phyloP scores from a whole-genome alignment of 1,140 invertebrate species.

The Daktulosphaira vitifoliae region DNA sequence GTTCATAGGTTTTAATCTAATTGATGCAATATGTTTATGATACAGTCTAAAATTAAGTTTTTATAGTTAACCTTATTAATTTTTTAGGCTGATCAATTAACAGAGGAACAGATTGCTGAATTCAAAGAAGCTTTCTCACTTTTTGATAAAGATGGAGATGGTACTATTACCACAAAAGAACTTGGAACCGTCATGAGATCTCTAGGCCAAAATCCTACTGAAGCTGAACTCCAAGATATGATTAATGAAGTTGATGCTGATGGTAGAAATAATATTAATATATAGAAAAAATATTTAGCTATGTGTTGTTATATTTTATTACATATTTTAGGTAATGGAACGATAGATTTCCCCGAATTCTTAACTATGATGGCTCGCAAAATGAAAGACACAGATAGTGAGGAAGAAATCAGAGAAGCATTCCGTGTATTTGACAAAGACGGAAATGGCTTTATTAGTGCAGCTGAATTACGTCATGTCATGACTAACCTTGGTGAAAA shows the following conservation, averaged over 20 bases:
- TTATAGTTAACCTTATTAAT: too few species aligned
- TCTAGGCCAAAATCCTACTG: conserved; percentile 97
- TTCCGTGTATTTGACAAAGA: conserved; percentile 99
- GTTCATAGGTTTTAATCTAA: too few species aligned
- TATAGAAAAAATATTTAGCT: not conserved
- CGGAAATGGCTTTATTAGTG: conserved; percentile 94
- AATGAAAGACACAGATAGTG: conserved; percentile 98
- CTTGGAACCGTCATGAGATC: conserved; percentile 98
- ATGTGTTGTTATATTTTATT: conserved; percentile 35
- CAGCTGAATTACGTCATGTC: conserved; percentile 88
- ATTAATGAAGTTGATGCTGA: conserved; percentile 99
- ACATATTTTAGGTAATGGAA: conserved; percentile 78
- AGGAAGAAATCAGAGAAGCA: conserved; percentile 96
- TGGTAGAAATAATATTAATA: conserved; percentile 52
- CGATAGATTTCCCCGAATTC: conserved; percentile 98
- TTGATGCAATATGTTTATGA: too few species aligned
- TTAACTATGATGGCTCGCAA: conserved; percentile 98
- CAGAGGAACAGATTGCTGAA: conserved; percentile 96
- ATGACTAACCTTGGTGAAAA: conserved; percentile 99
- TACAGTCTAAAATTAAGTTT: too few species aligned
- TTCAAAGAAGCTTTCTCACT: conserved; percentile 99
- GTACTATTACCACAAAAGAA: conserved; percentile 99
- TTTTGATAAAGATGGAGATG: conserved; percentile 99
- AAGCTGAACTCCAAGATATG: conserved; percentile 99
- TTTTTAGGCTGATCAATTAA: conserved; percentile 93